These are phyloP conservation scores for Hylia prasina DNA, from an alignment of 2,113 vertebrate species.

Conservation along the genomic window DNA sequence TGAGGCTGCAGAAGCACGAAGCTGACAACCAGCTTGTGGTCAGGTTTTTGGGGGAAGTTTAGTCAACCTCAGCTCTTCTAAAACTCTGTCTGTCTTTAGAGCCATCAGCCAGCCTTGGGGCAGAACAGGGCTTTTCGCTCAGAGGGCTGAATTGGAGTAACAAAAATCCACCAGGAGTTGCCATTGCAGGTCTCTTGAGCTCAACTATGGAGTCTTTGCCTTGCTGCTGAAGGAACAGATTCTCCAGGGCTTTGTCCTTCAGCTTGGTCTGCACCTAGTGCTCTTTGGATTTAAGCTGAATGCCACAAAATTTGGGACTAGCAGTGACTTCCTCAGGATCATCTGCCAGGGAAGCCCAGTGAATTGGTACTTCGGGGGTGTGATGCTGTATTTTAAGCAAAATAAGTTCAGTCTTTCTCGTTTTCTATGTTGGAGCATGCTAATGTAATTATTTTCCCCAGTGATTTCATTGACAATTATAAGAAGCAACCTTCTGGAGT, in stretches of 20 bases:
- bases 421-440: not conserved
- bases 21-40: not conserved
- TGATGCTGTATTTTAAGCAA: fast-evolving
- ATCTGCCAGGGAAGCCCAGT: not conserved
- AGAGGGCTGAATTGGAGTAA: fast-evolving
- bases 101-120: not conserved
- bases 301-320: not conserved
- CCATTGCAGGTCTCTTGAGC: not conserved
- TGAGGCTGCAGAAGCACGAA: not conserved
- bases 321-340: fast-evolving
- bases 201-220: fast-evolving
- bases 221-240: fast-evolving
- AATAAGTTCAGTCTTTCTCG: fast-evolving
- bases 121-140: not conserved
- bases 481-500: not conserved
- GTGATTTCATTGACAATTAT: not conserved
- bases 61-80: not conserved
- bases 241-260: not conserved
- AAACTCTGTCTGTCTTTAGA: not conserved
- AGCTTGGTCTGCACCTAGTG: fast-evolving
- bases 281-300: not conserved
- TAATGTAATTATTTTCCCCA: not conserved
- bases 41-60: not conserved
- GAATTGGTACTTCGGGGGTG: not conserved
- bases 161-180: fast-evolving